Conservation (phyloP, 2,888 invertebrate genomes). For the Nycteola revayana region DNA sequence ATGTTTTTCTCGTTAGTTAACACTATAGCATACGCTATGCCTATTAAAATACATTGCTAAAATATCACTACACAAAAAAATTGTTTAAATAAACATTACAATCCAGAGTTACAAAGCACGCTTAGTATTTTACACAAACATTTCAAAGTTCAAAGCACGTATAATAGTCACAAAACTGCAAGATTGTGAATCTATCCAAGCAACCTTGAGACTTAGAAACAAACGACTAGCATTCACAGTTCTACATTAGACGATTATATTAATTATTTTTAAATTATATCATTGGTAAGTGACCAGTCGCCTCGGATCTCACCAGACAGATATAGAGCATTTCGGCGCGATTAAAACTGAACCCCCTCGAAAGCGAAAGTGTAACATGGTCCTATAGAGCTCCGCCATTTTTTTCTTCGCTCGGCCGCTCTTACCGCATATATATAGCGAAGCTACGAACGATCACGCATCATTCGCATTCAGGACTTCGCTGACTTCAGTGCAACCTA, state of each 20-base stretch:
- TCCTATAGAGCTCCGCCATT: slow-evolving; percentile 69
- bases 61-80: too few relatives aligned
- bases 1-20: not conserved
- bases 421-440: slow-evolving; percentile 77
- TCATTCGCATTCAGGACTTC: slow-evolving; percentile 81
- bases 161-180: too few relatives aligned
- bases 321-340: slow-evolving; percentile 69
- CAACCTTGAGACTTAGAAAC: slow-evolving; percentile 32
- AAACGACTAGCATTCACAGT: slow-evolving; percentile 35
- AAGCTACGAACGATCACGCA: slow-evolving; percentile 65
- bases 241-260: slow-evolving; percentile 31
- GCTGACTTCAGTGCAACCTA: slow-evolving; percentile 80
- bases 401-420: slow-evolving; percentile 77
- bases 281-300: slow-evolving; percentile 45
- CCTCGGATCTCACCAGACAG: slow-evolving; percentile 39
- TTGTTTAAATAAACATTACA: too few relatives aligned
- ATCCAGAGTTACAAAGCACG: too few relatives aligned
- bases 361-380: slow-evolving; percentile 80
- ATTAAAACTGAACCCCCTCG: slow-evolving; percentile 61
- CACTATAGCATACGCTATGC: too few relatives aligned
- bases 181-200: slow-evolving; percentile 10
- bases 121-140: too few relatives aligned
- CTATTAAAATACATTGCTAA: too few relatives aligned
- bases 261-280: slow-evolving; percentile 39
- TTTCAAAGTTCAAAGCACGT: too few relatives aligned